Percentiles rank a stretch among this genome's conserved stretches.
Evolutionary conservation across 2,797 vertebrate species (phyloP).

Genomic region (Lepilemur septentrionalis): DNA sequence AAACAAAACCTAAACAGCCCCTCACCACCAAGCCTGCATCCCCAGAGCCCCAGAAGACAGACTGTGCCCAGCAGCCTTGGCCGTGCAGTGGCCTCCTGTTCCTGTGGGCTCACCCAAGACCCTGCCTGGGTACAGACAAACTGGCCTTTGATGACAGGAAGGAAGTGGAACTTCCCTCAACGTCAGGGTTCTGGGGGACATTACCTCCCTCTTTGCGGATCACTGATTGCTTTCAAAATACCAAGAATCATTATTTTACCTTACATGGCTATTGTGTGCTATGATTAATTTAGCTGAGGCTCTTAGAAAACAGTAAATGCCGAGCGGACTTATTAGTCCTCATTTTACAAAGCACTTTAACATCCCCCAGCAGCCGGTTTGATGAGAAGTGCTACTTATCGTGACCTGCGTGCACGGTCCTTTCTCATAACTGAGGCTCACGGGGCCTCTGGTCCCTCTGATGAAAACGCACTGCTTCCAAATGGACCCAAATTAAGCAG

Average conservation of each 20-base stretch:
- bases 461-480: background rate
- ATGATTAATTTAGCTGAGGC: constrained; percentile 54
- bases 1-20: background rate
- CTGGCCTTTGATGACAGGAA: constrained; percentile 64
- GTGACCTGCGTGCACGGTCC: background rate
- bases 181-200: background rate
- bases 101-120: constrained; percentile 28
- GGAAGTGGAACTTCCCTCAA: constrained; percentile 32
- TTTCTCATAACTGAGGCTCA: background rate
- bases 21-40: background rate
- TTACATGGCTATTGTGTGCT: background rate
- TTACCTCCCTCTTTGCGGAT: constrained; percentile 44
- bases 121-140: constrained; percentile 43
- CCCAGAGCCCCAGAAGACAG: background rate
- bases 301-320: constrained; percentile 46
- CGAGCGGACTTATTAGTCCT: constrained; percentile 38
- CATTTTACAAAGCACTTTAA: constrained; percentile 46
- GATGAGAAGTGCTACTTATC: constrained; percentile 40
- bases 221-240: constrained; percentile 55
- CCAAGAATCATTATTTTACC: constrained; percentile 48
- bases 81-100: background rate
- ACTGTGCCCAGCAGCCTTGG: background rate
- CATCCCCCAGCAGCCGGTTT: constrained; percentile 16
- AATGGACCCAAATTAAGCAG: constrained; percentile 11
- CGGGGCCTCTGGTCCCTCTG: background rate